phyloP scores from a whole-genome alignment of 1,140 invertebrate genomes.

The Brachionus sp. region DNA sequence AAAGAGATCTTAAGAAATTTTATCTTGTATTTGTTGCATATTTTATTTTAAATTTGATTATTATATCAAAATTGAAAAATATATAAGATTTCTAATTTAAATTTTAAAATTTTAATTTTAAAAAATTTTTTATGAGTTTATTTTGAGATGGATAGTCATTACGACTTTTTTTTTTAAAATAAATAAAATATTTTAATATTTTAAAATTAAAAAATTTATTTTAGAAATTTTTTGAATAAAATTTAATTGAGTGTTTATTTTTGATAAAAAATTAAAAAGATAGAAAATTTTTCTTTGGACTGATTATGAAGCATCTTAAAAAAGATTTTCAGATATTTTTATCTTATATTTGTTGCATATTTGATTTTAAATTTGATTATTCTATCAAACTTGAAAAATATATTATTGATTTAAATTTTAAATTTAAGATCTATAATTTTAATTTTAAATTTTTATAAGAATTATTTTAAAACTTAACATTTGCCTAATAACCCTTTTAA shows the following conservation, averaged over 20 bases:
- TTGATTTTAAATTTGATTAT: neutral
- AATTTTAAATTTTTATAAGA: neutral
- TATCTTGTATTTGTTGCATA: neutral
- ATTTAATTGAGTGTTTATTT: neutral
- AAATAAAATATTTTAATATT: neutral
- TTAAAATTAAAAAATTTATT: neutral
- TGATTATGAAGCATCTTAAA: neutral
- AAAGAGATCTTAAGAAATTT: neutral
- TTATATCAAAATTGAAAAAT: neutral
- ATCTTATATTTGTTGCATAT: neutral
- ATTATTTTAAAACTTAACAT: neutral
- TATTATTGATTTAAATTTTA: neutral
- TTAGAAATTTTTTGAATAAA: neutral
- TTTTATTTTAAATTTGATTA: neutral
- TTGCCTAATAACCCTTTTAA: neutral
- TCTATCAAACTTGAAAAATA: neutral
- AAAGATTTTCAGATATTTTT: neutral
- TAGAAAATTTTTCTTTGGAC: neutral
- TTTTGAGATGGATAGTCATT: neutral
- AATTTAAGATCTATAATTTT: neutral
- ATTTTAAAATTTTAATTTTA: neutral
- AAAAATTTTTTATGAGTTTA: neutral
- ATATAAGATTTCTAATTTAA: neutral
- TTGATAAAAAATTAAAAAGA: neutral
- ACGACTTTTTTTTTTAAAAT: too few relatives aligned